Base-by-base conservation (phyloP, 1,140 invertebrate genomes). In the Drosophila simulans region DNA sequence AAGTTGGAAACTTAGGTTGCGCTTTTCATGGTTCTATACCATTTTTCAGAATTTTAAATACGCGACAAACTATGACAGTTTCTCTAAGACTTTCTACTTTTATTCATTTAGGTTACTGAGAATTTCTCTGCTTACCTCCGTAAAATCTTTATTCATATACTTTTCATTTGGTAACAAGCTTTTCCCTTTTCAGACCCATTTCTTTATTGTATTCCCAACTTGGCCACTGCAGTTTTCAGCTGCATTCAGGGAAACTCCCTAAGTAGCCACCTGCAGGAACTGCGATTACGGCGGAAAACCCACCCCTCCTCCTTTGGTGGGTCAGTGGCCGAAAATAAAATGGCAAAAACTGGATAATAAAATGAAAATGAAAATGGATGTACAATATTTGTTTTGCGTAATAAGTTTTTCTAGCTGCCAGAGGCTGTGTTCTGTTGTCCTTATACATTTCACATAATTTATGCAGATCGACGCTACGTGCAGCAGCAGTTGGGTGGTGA, bases 381-480 rank as follows among this genome's bases (percentile, higher is more conserved):
- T 88, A 72, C 74, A 86, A 86, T 82, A 86, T 86, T 86, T 86
- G 83, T 49, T 78, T 86, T 88, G 64, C 70, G 62, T 88, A 86
- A 88, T 79, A 86, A 76, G 84, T 89, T 89, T 86, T 83, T 53
- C 62, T 51, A 65, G 77, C 70, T 76, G 22, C 46, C 56, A 45
- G 49, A 59, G 43, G 59, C 56, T 58, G 27, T 51, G 57, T 52
- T 51, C 56, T 52, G 83, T 85, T 82, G 78, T 85, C 74, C 82
- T 78, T 86, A 83, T 89, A 89, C 80, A 89, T 78, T 84, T 80
- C 80, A 71, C 77, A 89, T 89, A 89, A 89, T 89, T 89, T 89
- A 89, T 89, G 84, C 84, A 89, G 84, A 89, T 89, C 80, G 80
- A 84, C 80, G 80, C 76, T 84, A 89, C 84, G 84, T 89, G 84